A percentile compares a stretch with the other conserved stretches of the same genome.
Evolutionary conservation across 2,113 vertebrate species (phyloP).

Genomic region (Brachypodius melanocephalos): DNA sequence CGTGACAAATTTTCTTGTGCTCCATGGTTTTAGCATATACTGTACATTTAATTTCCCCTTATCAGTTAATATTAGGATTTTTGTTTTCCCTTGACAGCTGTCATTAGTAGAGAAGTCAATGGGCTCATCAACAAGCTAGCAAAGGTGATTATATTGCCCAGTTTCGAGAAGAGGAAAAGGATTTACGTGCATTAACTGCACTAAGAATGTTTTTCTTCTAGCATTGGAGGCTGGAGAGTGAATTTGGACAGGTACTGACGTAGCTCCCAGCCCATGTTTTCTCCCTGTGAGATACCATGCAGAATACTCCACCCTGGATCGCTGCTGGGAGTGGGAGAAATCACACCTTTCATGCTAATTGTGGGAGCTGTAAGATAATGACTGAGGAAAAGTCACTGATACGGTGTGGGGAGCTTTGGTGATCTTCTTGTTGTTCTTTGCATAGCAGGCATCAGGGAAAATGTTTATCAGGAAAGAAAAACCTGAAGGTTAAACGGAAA

Average conservation of each 20-base stretch:
- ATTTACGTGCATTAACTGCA: neutral
- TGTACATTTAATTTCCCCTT: neutral
- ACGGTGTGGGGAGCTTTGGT: constrained; percentile 24
- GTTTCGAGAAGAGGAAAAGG: neutral
- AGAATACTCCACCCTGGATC: neutral
- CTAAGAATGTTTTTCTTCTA: constrained; percentile 7
- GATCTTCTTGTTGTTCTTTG: constrained; percentile 60
- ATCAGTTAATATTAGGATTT: neutral
- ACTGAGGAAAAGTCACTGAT: constrained; percentile 21
- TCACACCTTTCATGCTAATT: constrained; percentile 36
- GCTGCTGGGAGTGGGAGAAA: constrained; percentile 27
- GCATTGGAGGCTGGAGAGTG: neutral
- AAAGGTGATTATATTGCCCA: neutral
- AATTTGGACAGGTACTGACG: neutral
- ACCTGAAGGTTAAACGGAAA: constrained; percentile 59
- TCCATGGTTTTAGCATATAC: neutral
- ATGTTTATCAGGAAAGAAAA: constrained; percentile 68
- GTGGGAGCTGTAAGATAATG: constrained; percentile 38
- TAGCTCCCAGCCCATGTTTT: constrained; percentile 11
- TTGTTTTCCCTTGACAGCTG: neutral
- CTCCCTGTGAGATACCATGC: neutral
- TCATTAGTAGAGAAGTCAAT: neutral
- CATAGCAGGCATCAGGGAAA: constrained; percentile 64
- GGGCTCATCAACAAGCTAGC: neutral
- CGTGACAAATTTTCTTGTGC: neutral